Conservation (phyloP, 2,797 vertebrate species). For the Clarias platycephalus region DNA sequence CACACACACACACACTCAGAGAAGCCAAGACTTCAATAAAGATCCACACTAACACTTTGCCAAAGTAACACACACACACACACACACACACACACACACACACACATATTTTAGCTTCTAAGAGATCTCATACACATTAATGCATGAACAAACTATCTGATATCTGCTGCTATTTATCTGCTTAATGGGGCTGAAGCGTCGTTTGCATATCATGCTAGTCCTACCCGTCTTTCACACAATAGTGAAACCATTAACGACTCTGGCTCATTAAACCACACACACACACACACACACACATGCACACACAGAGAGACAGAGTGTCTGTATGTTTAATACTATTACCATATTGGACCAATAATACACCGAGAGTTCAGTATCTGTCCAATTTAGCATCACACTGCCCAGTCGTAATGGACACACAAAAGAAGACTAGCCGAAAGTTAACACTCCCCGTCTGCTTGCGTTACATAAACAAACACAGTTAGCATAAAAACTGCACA, state of each 20-base stretch:
- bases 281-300: constrained; percentile 24
- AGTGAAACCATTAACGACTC: constrained; percentile 40
- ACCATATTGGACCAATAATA: constrained; percentile 45
- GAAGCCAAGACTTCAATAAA: constrained; percentile 31
- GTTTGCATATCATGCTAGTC: constrained; percentile 46
- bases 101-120: constrained; percentile 21
- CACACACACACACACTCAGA: constrained; percentile 38
- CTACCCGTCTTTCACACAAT: constrained; percentile 40
- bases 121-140: constrained; percentile 45
- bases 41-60: constrained; percentile 20
- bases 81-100: constrained; percentile 19
- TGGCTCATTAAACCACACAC: constrained; percentile 41
- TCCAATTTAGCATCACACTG: constrained; percentile 50
- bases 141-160: constrained; percentile 41
- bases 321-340: constrained; percentile 52
- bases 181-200: constrained; percentile 40
- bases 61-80: constrained; percentile 18
- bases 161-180: constrained; percentile 49
- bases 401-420: constrained; percentile 25
- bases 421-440: constrained; percentile 25
- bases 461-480: background rate
- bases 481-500: background rate
- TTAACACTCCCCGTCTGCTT: constrained; percentile 26
- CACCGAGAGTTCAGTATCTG: constrained; percentile 35
- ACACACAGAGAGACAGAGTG: constrained; percentile 42